phyloP scores from a whole-genome alignment of 2,888 invertebrate genomes.

The Scelioninae gen. 1 region DNA sequence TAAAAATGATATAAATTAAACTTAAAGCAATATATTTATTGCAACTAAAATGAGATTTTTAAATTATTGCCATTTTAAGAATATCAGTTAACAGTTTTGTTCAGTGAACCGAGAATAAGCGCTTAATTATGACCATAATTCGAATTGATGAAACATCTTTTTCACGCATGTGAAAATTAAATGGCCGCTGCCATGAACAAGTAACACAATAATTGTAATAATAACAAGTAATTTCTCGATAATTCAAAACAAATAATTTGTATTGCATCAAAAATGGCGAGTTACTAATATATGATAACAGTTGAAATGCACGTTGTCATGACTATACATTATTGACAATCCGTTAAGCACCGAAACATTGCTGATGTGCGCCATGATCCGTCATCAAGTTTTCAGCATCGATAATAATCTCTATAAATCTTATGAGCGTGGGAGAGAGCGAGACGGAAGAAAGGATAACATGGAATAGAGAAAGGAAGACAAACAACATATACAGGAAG shows the following conservation, averaged over 20 bases:
- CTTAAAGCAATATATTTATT: too few species aligned
- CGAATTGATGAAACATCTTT: conserved; percentile 15
- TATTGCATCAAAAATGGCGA: conserved; percentile 43
- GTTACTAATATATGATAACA: conserved; percentile 38
- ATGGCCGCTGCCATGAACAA: conserved; percentile 22
- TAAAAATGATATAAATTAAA: too few species aligned
- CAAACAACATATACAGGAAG: conserved; percentile 10
- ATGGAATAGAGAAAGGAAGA: too few species aligned
- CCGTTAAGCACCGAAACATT: conserved; percentile 42
- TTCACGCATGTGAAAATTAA: conserved; percentile 6
- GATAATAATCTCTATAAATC: conserved; percentile 45
- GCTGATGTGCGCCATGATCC: conserved; percentile 42
- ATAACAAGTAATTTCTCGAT: too few species aligned
- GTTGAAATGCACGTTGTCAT: conserved; percentile 42
- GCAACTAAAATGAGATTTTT: too few species aligned
- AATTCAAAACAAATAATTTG: conserved; percentile 34
- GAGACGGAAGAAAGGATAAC: too few species aligned
- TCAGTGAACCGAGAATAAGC: not conserved
- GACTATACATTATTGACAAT: conserved; percentile 35
- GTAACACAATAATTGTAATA: conserved; percentile 23
- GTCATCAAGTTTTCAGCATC: conserved; percentile 57
- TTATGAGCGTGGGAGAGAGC: not conserved
- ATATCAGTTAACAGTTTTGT: not conserved
- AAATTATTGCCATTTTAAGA: too few species aligned
- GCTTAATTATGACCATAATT: conserved; percentile 2